Percentiles rank a stretch among this genome's conserved stretches.
phyloP scores from a whole-genome alignment of 2,113 vertebrate genomes.

The Dromas ardeola region DNA sequence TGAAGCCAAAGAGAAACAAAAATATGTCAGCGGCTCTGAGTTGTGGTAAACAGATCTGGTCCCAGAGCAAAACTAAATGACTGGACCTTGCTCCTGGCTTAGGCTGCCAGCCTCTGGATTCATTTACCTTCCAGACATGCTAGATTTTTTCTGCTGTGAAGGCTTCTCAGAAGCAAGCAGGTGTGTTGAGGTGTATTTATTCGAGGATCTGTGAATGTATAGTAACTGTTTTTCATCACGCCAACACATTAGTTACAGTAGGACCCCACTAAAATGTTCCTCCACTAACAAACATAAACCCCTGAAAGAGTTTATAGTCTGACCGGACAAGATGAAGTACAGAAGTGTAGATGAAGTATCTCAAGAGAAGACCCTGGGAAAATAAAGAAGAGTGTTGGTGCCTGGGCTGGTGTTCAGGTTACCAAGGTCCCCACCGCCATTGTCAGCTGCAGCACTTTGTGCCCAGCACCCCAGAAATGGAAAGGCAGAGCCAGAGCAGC shows the following conservation, averaged over 20 bases:
- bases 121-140: background rate
- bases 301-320: background rate
- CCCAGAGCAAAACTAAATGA: background rate
- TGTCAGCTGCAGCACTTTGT: background rate
- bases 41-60: background rate
- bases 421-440: background rate
- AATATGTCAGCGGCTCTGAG: conserved; percentile 6
- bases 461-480: background rate
- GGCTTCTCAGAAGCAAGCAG: background rate
- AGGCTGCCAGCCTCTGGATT: background rate
- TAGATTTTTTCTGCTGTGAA: background rate
- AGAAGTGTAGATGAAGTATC: background rate
- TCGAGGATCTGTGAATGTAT: background rate
- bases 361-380: background rate
- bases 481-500: background rate
- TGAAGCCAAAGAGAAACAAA: conserved; percentile 27
- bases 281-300: background rate
- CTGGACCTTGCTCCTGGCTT: background rate
- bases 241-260: background rate
- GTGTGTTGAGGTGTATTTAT: background rate
- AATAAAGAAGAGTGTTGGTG: background rate
- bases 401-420: background rate
- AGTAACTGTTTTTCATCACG: background rate
- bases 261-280: background rate
- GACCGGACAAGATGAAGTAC: background rate